phyloP scores from a whole-genome alignment of 92 coral and sea anemone genomes.

The Phenganax marumi region DNA sequence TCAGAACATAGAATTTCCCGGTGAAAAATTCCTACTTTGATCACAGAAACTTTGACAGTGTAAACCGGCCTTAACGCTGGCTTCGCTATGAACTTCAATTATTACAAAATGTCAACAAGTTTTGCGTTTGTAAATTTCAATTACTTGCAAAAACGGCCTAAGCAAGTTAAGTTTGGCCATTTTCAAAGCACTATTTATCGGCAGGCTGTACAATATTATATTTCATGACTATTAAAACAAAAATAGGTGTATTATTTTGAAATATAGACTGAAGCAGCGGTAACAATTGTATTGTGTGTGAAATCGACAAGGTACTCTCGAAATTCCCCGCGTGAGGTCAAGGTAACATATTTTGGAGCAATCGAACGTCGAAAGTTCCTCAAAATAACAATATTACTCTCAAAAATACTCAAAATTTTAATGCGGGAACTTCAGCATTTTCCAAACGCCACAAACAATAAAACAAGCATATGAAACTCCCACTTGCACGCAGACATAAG shows the following conservation, averaged over 20 bases:
- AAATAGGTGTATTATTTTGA: neutral
- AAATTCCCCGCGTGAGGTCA: slow-evolving; percentile 24
- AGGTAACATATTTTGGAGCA: slow-evolving; percentile 30
- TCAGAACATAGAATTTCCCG: no score
- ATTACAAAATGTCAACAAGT: neutral
- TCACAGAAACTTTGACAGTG: no score
- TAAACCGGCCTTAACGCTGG: no score
- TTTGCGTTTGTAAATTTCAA: neutral
- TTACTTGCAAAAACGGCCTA: neutral
- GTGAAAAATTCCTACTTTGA: no score
- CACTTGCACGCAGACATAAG: neutral
- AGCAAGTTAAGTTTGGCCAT: neutral
- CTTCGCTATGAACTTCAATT: neutral
- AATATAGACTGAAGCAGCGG: no score
- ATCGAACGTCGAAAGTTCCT: neutral
- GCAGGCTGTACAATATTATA: neutral
- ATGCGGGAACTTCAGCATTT: neutral
- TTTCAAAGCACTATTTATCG: neutral
- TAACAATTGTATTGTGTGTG: neutral
- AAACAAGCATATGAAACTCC: neutral
- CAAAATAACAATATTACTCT: neutral
- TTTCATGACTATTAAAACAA: neutral
- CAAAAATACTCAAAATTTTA: neutral
- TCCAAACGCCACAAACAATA: neutral
- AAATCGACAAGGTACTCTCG: neutral